These are phyloP conservation scores for Sminthurinus aureus DNA, from an alignment of 2,888 invertebrate species.

Conservation along the genomic window DNA sequence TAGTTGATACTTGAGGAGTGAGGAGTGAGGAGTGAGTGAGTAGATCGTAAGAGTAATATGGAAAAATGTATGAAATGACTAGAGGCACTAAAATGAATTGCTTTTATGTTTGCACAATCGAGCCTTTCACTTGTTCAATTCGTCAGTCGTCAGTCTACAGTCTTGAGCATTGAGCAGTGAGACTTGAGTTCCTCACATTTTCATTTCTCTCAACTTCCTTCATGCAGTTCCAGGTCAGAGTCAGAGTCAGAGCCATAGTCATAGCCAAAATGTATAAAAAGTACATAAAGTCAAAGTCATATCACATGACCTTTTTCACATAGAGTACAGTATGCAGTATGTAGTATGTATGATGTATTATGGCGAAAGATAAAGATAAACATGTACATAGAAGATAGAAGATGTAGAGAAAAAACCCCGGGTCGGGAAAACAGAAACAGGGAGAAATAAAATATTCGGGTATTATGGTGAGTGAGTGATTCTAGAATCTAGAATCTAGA, in stretches of 20 bases:
- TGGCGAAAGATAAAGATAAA: too few species aligned
- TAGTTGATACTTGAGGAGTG: neutral
- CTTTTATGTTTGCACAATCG: constrained; percentile 14
- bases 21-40: neutral
- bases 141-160: neutral
- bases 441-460: too few species aligned
- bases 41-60: too few species aligned
- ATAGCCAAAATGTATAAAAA: neutral
- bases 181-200: neutral
- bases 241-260: neutral
- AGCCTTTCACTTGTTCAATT: neutral
- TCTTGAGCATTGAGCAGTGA: too few species aligned
- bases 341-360: too few species aligned
- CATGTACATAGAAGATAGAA: too few species aligned
- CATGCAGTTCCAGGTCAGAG: neutral
- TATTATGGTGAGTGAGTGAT: too few species aligned
- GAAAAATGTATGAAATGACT: neutral
- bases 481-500: too few species aligned
- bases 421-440: too few species aligned
- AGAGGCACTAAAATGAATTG: constrained; percentile 20
- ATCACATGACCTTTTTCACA: neutral
- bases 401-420: too few species aligned
- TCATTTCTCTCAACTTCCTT: neutral
- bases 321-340: neutral
- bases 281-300: neutral